Evolutionary conservation across 2,888 invertebrate genomes (phyloP), one percentile per base, ranked within the genome.

Genomic region (Himalopsyche kuldschensis): DNA sequence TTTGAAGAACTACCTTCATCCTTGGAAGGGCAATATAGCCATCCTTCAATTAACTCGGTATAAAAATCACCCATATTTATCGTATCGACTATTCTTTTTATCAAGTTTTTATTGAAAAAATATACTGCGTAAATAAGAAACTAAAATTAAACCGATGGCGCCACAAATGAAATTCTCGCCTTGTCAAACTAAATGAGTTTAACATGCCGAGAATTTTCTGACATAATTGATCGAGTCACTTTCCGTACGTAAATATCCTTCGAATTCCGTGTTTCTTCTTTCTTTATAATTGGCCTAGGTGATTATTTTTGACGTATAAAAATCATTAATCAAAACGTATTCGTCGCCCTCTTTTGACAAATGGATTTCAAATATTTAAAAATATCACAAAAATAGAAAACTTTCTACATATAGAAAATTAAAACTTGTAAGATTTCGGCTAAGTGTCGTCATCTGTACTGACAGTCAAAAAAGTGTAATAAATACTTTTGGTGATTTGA

Each of bases 251-350:
- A 77, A 41, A 41, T 41, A 41, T 41, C 41, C 41, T 41, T 15
- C 32, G 63, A 55, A 55, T 4, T 20, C 55, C 20, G 41, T 35
- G 6, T 1, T 32, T 41, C 46, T 48, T 75, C 76, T 55, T 76
- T 35, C 47, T 31, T 48, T 20, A 76, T 83, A 83, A 83, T 83
- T 83, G 83, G 79, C 47, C 35, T 35, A 31, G 46, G 79, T 83
- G 75, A 80, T 83, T 83, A 83, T 76, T 55, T 83, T 27, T 80
- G 83, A 83, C 83, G 27, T 76, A 76, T 63, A 6, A 75, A 76
- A 83, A 75, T 63, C 83, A 83, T 83, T 83, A 75, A 47, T 83
- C 83, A 80, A 46, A 46, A 30, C 41, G 46, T 17, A 17, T 20
- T 20, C 20, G 20, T n/a, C 48, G 6, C 35, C 32, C n/a, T 32